These are phyloP conservation scores for Enteromius argenteus DNA, from an alignment of 2,797 vertebrate species.

Conservation along the genomic window DNA sequence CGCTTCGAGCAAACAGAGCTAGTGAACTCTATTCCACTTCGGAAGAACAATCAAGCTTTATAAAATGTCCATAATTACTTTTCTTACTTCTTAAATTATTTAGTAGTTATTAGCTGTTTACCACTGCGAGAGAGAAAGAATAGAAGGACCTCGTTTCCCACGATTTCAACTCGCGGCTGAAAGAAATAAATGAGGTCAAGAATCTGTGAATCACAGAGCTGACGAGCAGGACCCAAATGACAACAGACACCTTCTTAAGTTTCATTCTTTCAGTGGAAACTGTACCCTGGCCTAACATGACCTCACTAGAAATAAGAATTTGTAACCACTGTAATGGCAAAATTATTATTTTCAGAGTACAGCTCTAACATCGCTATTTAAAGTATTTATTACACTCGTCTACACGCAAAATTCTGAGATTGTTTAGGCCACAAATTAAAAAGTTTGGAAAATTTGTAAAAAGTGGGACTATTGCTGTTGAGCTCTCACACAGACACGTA, in stretches of 20 bases:
- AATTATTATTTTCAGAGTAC: neutral
- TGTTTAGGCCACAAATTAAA: neutral
- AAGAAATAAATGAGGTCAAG: conserved; percentile 27
- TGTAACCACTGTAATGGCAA: neutral
- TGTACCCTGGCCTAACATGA: conserved; percentile 21
- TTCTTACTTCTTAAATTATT: neutral
- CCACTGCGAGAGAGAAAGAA: neutral
- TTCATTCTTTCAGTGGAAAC: conserved; percentile 21
- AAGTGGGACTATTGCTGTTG: neutral
- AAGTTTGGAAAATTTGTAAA: too few species aligned
- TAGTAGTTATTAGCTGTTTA: neutral
- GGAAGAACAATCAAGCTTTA: neutral
- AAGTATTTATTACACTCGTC: neutral
- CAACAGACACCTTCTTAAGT: conserved; percentile 7
- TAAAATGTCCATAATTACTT: neutral
- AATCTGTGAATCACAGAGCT: neutral
- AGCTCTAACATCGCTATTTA: neutral
- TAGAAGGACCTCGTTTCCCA: neutral
- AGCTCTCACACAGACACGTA: neutral
- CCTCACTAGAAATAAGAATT: conserved; percentile 4
- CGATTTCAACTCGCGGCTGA: neutral
- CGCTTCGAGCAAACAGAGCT: neutral
- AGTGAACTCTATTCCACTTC: neutral
- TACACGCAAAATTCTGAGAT: neutral
- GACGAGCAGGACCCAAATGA: conserved; percentile 31